phyloP scores from a whole-genome alignment of 2,113 vertebrate genomes.

The Coryphaenoides rupestris region DNA sequence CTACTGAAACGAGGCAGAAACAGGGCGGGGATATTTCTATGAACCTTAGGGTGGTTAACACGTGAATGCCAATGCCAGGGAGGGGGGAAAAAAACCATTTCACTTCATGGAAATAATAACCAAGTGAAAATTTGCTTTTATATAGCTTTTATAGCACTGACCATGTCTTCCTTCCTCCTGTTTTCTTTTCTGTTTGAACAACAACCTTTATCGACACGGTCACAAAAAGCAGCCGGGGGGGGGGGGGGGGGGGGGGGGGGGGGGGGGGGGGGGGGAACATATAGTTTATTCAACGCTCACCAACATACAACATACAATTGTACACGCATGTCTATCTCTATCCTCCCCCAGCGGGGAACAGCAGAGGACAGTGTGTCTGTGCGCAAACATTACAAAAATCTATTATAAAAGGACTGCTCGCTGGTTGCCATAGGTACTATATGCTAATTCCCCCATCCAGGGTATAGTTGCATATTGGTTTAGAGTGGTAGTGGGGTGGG shows the following conservation, averaged over 20 bases:
- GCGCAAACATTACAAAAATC: slow-evolving; percentile 43
- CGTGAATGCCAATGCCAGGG: slow-evolving; percentile 22
- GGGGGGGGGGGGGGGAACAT: too few relatives aligned
- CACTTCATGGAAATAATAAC: background rate
- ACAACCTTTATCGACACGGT: background rate
- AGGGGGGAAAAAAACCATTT: background rate
- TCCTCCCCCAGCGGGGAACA: slow-evolving; percentile 48
- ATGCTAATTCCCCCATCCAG: slow-evolving; percentile 48
- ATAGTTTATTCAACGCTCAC: slow-evolving; percentile 30
- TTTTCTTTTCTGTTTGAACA: slow-evolving; percentile 16
- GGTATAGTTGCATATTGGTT: slow-evolving; percentile 23
- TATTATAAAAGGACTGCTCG: slow-evolving; percentile 43
- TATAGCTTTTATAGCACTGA: too few relatives aligned
- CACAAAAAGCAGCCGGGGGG: background rate
- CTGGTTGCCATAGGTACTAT: slow-evolving; percentile 41
- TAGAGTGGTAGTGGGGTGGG: slow-evolving; percentile 1
- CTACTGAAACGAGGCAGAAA: background rate
- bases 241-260: too few relatives aligned
- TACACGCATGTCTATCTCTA: slow-evolving; percentile 2
- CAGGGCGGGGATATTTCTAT: background rate
- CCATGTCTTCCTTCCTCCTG: too few relatives aligned
- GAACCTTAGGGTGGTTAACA: slow-evolving; percentile 7
- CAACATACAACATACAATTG: slow-evolving; percentile 30
- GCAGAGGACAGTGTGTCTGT: slow-evolving; percentile 35
- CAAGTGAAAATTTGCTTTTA: too few relatives aligned